A percentile compares a stretch with the other conserved stretches of the same genome.
Conservation (phyloP, 2,888 invertebrate species). For the Eupithecia subfuscata region DNA sequence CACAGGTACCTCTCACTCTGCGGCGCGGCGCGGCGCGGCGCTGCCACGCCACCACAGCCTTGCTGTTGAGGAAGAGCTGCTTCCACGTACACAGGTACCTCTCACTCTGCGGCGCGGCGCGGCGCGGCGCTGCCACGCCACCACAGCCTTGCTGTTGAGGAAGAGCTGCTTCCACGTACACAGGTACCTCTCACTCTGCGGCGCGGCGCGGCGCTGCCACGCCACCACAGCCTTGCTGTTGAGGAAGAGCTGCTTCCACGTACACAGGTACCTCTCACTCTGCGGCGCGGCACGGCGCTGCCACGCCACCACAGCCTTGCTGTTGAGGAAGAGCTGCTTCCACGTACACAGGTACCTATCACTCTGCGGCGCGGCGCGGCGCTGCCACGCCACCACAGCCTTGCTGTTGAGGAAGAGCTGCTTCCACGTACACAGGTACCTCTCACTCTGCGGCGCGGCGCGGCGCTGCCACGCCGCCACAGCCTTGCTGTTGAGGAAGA, state of each 20-base stretch:
- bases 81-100: background rate
- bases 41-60: background rate
- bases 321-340: background rate
- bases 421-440: background rate
- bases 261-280: background rate
- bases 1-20: background rate
- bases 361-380: background rate
- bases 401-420: background rate
- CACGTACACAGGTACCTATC: background rate
- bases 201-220: background rate
- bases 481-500: background rate
- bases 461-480: background rate
- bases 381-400: background rate
- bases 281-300: background rate
- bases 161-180: background rate
- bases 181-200: background rate
- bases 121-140: background rate
- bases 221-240: background rate
- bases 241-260: background rate
- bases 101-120: background rate
- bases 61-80: background rate
- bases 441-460: background rate
- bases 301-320: background rate
- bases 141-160: background rate
- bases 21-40: background rate